These are phyloP conservation scores for Lycopodina hypogea DNA, from an alignment of 37 sponge, comb jelly and placozoan genomes.

Conservation along the genomic window DNA sequence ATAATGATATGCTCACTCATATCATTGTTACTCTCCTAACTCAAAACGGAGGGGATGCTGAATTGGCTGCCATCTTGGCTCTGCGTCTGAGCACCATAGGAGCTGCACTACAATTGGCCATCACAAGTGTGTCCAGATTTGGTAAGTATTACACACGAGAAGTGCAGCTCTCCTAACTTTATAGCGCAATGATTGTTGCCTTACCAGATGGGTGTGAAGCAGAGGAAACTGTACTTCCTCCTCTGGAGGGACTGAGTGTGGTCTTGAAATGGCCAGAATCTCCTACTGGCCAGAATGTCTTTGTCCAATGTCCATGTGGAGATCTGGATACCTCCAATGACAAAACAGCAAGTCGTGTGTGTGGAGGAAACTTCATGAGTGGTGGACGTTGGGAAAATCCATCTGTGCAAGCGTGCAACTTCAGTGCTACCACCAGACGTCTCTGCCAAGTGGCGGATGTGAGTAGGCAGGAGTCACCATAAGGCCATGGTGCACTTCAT, in stretches of 20 bases:
- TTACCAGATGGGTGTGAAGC: slow-evolving; percentile 34
- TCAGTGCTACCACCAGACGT: slow-evolving; percentile 7
- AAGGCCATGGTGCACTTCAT: no score
- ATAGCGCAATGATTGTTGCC: not conserved
- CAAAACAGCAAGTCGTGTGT: not conserved
- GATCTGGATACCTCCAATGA: not conserved
- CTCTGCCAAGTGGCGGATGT: slow-evolving; percentile 41
- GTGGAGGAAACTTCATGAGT: not conserved
- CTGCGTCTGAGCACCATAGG: not conserved
- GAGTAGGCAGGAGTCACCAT: slow-evolving; percentile 6
- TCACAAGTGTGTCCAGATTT: not conserved
- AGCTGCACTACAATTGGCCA: not conserved
- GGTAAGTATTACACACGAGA: not conserved
- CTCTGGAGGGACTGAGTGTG: slow-evolving; percentile 3
- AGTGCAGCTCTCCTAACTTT: not conserved
- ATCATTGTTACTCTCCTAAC: not conserved
- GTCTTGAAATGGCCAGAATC: slow-evolving; percentile 43
- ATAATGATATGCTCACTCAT: not conserved
- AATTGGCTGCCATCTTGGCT: not conserved
- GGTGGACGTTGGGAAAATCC: slow-evolving; percentile 42
- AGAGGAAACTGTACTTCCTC: slow-evolving; percentile 1
- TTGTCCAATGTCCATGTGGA: slow-evolving; percentile 48
- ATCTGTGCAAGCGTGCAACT: slow-evolving; percentile 18
- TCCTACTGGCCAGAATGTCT: slow-evolving; percentile 15
- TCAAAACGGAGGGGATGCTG: not conserved